Evolutionary conservation across 2,113 vertebrate species (phyloP), one percentile per base, ranked within the genome.

Genomic region (Zapus hudsonius): DNA sequence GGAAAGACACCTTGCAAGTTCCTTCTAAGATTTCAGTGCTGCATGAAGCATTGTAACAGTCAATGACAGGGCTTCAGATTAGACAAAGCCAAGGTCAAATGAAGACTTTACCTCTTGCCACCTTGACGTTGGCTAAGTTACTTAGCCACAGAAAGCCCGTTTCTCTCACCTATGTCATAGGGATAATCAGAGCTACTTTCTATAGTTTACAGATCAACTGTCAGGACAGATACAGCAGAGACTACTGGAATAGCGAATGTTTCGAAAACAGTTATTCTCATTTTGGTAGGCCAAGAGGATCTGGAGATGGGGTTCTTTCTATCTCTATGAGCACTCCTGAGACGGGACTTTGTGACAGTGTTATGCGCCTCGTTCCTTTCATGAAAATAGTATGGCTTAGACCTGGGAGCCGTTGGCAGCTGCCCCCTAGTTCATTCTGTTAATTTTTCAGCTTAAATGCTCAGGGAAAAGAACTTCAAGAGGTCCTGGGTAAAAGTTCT

Each of bases 81-180:
- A 42, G 19, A n/a, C 19, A 79, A 66, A 36, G 36, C 7, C 38
- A 66, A 20, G 36, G 82, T 84, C 67, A 31, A 13, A 29, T 64
- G 40, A 57, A 12, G 27, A 47, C 70, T 74, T 75, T n/a, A 22
- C 20, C 11, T 74, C 55, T 66, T 29, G 20, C 4, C 5, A 33
- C 11, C 73, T 89, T 89, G 85, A 57, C 84, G 38, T 22, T 80
- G 40, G 36, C 61, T 33, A n/a, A 70, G 66, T 72, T 67, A 16
- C 38, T 61, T 36, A 87, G 22, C 33, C 33, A 44, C 22, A 13
- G 3, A 57, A 66, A 92, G 61, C 55, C 59, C 93, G 38, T 89
- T 88, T 86, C 40, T 75, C 86, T 52, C 92, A 75, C 38, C 79
- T 90, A 31, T 72, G 74, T 44, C 89, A 42, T 84, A 42, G 27